These are phyloP conservation scores for Chrysopa pallens DNA, from an alignment of 1,140 invertebrate genomes.

Conservation along the genomic window DNA sequence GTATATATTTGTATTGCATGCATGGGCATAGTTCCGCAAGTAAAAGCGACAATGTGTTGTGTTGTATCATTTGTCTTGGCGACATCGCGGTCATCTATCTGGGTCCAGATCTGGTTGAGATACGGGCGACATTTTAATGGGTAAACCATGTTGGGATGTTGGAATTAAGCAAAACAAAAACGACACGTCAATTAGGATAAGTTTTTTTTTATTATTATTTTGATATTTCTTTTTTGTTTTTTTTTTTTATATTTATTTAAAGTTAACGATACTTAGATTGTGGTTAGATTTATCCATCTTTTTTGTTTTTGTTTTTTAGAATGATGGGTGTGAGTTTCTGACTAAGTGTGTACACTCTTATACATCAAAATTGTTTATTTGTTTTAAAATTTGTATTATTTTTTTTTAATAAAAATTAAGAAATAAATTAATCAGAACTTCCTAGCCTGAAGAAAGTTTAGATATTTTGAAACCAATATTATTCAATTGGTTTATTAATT, in stretches of 20 bases:
- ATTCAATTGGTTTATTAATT: too few relatives aligned
- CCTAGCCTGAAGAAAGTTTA: too few relatives aligned
- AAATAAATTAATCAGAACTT: too few relatives aligned
- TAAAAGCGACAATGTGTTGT: neutral
- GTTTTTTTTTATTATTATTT: conserved; percentile 15
- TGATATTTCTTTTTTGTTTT: conserved; percentile 9
- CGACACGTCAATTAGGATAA: conserved; percentile 22
- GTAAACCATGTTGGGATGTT: conserved; percentile 18
- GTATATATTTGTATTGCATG: too few relatives aligned
- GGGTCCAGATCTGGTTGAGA: conserved; percentile 20
- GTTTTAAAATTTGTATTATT: too few relatives aligned
- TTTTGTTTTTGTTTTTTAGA: neutral
- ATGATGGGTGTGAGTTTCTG: neutral
- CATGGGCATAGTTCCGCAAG: too few relatives aligned
- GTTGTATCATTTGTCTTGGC: conserved; percentile 21
- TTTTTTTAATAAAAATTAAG: too few relatives aligned
- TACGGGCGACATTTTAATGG: conserved; percentile 23
- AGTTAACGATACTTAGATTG: neutral
- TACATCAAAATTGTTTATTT: too few relatives aligned
- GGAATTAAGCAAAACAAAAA: conserved; percentile 24
- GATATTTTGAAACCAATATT: too few relatives aligned
- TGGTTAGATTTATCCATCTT: neutral
- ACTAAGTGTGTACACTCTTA: too few relatives aligned
- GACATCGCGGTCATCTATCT: conserved; percentile 19
- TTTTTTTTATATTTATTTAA: neutral